A percentile compares a stretch with the other conserved stretches of the same genome.
phyloP scores from a whole-genome alignment of 2,797 vertebrate genomes.

The Arremon brunneinucha region DNA sequence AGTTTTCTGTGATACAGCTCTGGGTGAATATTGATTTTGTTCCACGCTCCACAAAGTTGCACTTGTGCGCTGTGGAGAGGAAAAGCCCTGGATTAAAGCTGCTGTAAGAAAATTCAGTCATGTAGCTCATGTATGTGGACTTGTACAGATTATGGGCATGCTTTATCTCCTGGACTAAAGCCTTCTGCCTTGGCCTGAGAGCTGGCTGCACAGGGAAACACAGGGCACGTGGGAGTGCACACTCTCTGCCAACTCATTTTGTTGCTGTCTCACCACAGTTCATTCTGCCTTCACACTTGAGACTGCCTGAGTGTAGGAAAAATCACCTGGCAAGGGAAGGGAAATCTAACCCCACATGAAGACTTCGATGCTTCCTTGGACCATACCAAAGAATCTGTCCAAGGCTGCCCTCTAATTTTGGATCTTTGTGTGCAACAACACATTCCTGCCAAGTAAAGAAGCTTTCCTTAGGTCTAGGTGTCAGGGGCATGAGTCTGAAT shows the following conservation, averaged over 20 bases:
- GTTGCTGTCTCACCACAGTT: background rate
- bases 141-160: background rate
- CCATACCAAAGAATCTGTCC: background rate
- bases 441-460: background rate
- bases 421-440: background rate
- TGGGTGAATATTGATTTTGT: background rate
- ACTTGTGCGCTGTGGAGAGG: background rate
- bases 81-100: background rate
- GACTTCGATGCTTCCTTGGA: background rate
- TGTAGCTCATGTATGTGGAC: background rate
- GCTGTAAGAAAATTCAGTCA: background rate
- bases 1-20: background rate
- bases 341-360: background rate
- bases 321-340: background rate
- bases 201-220: background rate
- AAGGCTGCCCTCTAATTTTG: background rate
- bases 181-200: background rate
- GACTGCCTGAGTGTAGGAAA: background rate
- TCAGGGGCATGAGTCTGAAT: background rate
- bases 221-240: background rate
- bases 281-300: background rate
- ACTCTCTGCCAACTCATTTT: background rate
- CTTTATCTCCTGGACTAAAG: background rate
- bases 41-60: background rate
- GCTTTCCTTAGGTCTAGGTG: background rate